phyloP scores from a whole-genome alignment of 2,888 invertebrate species.

The Spilosoma lubricipeda region DNA sequence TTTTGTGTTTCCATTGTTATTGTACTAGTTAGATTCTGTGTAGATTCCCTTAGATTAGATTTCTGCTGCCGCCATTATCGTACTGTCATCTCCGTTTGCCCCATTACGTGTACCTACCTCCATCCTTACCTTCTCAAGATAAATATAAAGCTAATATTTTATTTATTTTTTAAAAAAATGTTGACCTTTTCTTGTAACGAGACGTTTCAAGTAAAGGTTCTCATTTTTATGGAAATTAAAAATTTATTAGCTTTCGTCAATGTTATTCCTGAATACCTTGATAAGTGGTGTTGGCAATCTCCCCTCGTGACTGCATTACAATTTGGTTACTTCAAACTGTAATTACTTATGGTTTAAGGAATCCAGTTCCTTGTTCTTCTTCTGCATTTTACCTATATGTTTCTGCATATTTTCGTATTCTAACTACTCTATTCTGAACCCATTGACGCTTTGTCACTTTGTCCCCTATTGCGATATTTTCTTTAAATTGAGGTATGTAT shows the following conservation, averaged over 20 bases:
- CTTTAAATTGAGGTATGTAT: slow-evolving; percentile 58
- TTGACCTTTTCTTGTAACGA: slow-evolving; percentile 74
- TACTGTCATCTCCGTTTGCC: slow-evolving; percentile 52
- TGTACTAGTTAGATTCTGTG: slow-evolving; percentile 57
- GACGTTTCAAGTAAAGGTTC: slow-evolving; percentile 73
- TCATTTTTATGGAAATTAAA: slow-evolving; percentile 61
- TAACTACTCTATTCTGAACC: slow-evolving; percentile 43
- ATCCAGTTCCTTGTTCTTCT: slow-evolving; percentile 84
- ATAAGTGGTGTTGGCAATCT: slow-evolving; percentile 83
- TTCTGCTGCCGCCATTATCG: slow-evolving; percentile 52
- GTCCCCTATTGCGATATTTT: slow-evolving; percentile 52
- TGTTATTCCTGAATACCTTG: slow-evolving; percentile 56
- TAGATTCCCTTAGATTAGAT: slow-evolving; percentile 53
- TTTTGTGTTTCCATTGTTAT: slow-evolving; percentile 49
- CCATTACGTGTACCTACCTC: slow-evolving; percentile 47
- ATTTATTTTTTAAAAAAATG: slow-evolving; percentile 55
- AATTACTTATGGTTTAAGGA: slow-evolving; percentile 86
- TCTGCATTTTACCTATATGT: slow-evolving; percentile 64
- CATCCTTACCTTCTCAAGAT: slow-evolving; percentile 59
- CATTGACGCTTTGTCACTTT: slow-evolving; percentile 59
- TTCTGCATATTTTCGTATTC: slow-evolving; percentile 45
- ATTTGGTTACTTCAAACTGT: slow-evolving; percentile 86
- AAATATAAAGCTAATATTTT: slow-evolving; percentile 63
- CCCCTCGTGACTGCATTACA: slow-evolving; percentile 87
- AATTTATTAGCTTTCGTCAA: slow-evolving; percentile 62